A percentile compares a stretch with the other conserved stretches of the same genome.
These are phyloP conservation scores for Gymnarchus niloticus DNA, from an alignment of 2,113 vertebrate genomes.

Conservation along the genomic window DNA sequence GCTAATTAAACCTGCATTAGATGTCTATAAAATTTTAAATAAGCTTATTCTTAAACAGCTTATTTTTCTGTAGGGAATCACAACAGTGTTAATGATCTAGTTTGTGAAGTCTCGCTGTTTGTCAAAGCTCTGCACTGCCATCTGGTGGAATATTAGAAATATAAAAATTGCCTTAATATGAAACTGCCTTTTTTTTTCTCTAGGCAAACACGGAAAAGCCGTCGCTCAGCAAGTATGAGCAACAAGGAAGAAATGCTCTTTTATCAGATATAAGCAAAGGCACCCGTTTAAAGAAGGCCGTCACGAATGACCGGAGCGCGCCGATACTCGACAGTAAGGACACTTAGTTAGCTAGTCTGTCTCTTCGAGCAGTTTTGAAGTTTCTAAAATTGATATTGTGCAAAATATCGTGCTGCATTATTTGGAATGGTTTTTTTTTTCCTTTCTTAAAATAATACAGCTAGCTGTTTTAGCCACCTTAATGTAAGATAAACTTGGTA, in stretches of 20 bases:
- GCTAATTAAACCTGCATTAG: neutral
- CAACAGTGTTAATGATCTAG: neutral
- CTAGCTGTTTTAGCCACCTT: too few species aligned
- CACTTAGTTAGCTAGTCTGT: neutral
- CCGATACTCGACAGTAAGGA: constrained; percentile 83
- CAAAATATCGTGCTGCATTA: neutral
- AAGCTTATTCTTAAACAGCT: neutral
- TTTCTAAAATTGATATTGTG: neutral
- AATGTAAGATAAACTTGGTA: too few species aligned
- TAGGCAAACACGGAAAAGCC: constrained; percentile 91
- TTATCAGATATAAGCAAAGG: constrained; percentile 85
- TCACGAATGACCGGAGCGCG: constrained; percentile 89
- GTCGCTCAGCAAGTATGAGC: constrained; percentile 65
- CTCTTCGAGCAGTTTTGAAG: neutral
- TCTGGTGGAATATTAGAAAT: neutral
- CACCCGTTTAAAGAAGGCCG: constrained; percentile 81
- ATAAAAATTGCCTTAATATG: neutral
- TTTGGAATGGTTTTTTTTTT: too few species aligned
- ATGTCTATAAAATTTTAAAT: neutral
- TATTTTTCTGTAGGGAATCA: neutral
- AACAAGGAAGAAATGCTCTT: constrained; percentile 78
- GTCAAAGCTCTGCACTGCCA: neutral
- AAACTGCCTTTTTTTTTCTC: neutral
- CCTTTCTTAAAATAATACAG: too few species aligned
- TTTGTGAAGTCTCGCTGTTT: neutral